Base-by-base conservation (phyloP, 1,140 invertebrate species). In the Aradophagus sp. region DNA sequence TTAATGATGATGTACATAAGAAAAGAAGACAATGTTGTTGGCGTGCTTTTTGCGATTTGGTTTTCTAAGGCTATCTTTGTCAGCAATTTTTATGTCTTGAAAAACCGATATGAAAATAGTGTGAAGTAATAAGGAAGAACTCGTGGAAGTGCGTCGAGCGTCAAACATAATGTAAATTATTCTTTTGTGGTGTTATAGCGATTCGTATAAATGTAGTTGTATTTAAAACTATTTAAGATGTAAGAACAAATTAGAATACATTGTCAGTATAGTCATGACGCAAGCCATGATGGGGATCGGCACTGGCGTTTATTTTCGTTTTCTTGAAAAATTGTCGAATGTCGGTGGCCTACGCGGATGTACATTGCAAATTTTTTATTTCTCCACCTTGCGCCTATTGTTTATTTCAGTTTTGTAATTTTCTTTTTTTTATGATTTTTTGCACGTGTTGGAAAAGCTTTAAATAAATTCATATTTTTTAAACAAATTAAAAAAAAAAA, bases 211-310 rank as follows among this genome's bases (percentile, higher is more conserved):
- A 32, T 15, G 55, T 67, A 71, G 47, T 47, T 45, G 16, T 59
- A 67, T 61, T 69, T 56, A 10, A 63, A 74, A 74, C 29, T 74
- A 70, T 62, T 71, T 71, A 74, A 58, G 31, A 45, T 65, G 17
- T 71, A 74, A 71, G 67, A 71, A 63, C 56, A 73, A 67, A 73
- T 52, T 53, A 71, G 38, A 12, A 44, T 66, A 59, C 53, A 15
- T 53, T 20, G 34, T 58, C 29, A 53, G 32, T 59, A 68, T 52
- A 61, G 47, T 58, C 42, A 58, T 42, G 66, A 66, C 34, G 31
- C 14, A 41, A 56, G 31, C 35, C 55, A 65, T 50, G 61, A 53
- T 44, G 41, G 52, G 32, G 34, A 48, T 66, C 31, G 23, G 53
- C 13, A 31, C 26, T 48, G 39, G 45, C 31, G 32, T 47, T 63